A percentile compares a stretch with the other conserved stretches of the same genome.
Evolutionary conservation across 1,140 invertebrate genomes (phyloP).

Genomic region (Phymorhynchus buccinoides): DNA sequence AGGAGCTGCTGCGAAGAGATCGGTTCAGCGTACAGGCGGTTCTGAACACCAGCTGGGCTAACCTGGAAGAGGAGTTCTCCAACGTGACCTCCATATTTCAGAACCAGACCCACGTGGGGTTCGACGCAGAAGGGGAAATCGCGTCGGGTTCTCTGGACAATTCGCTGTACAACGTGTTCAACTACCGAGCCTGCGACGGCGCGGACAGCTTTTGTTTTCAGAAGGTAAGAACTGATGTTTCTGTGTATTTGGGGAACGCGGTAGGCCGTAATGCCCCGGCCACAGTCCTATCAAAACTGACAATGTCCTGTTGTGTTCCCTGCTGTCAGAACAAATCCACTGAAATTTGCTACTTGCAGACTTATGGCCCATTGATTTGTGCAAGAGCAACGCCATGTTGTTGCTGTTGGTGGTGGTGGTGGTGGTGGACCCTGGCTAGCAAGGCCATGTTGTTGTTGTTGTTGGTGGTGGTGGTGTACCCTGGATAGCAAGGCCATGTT

Average conservation of each 20-base stretch:
- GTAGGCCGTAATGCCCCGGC: no score
- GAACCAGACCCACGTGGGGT: not conserved
- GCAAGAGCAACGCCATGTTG: no score
- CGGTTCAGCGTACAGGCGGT: not conserved
- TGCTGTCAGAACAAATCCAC: no score
- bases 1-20: not conserved
- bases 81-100: not conserved
- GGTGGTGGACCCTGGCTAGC: no score
- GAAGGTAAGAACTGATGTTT: not conserved
- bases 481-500: no score
- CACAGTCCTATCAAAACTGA: no score
- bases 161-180: constrained; percentile 7
- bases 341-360: no score
- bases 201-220: not conserved
- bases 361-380: no score
- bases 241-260: not conserved
- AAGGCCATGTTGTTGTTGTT: no score
- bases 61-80: not conserved
- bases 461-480: no score
- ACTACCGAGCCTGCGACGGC: not conserved
- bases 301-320: no score
- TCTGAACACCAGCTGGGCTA: not conserved
- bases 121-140: constrained; percentile 1
- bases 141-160: not conserved
- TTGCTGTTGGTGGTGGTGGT: no score